Evolutionary conservation across 2,113 vertebrate genomes (phyloP).

Genomic region (Hyla sarda): DNA sequence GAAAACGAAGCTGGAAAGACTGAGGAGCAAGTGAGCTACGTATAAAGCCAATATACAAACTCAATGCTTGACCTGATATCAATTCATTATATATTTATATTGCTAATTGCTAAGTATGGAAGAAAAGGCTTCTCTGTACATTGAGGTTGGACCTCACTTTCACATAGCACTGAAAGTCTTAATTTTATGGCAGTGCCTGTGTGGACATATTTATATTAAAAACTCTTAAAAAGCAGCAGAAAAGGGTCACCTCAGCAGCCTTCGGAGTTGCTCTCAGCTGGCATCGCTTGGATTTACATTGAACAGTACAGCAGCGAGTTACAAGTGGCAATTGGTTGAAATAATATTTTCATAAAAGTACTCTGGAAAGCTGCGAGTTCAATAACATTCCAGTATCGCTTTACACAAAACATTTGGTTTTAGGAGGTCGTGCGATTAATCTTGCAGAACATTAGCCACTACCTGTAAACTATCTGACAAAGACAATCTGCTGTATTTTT

Average conservation of each 20-base stretch:
- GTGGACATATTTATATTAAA: neutral
- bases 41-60: conserved; percentile 70
- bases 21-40: conserved; percentile 85
- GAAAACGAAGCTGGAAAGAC: conserved; percentile 83
- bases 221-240: neutral
- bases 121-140: neutral
- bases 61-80: too few species aligned
- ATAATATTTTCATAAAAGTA: neutral
- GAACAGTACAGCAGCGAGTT: neutral
- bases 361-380: conserved; percentile 1
- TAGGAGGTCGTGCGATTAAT: neutral
- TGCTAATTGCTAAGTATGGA: neutral
- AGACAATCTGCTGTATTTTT: neutral
- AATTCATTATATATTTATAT: too few species aligned
- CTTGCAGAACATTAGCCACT: neutral
- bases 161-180: neutral
- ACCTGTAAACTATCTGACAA: neutral
- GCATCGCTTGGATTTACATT: neutral
- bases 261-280: neutral
- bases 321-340: neutral
- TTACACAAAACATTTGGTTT: conserved; percentile 7
- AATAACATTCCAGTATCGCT: conserved; percentile 5
- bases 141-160: neutral
- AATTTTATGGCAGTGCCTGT: neutral
- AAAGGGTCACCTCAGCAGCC: neutral